Evolutionary conservation across 2,113 vertebrate species (phyloP).

Genomic region (Drymodes brunneopygia): DNA sequence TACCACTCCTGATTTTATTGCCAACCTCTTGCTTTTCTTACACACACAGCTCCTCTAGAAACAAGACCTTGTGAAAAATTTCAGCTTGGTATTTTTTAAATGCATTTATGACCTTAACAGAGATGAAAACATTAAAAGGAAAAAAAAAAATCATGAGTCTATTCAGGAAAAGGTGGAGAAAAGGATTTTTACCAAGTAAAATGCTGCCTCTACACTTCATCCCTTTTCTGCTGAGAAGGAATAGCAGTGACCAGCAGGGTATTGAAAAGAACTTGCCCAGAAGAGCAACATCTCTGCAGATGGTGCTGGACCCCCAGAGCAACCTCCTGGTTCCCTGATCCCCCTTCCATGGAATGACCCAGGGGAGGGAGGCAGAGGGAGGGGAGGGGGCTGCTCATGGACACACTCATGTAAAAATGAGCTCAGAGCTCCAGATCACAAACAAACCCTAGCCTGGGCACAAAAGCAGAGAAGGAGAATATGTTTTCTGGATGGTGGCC

Average conservation of each 20-base stretch:
- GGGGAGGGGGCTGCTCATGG: background rate
- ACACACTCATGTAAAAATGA: accelerated
- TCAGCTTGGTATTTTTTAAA: accelerated
- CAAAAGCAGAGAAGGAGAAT: background rate
- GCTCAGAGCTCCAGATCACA: background rate
- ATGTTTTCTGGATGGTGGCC: background rate
- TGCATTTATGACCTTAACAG: background rate
- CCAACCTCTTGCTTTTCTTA: background rate
- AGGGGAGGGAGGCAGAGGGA: background rate
- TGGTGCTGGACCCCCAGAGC: background rate
- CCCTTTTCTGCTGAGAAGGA: background rate
- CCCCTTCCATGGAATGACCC: accelerated
- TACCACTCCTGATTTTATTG: background rate
- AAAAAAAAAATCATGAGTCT: background rate
- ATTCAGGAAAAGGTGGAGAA: background rate
- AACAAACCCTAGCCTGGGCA: background rate
- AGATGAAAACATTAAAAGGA: background rate
- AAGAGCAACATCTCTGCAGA: background rate
- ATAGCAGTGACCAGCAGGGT: background rate
- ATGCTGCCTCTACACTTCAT: background rate
- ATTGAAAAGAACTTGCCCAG: background rate
- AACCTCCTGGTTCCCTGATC: background rate
- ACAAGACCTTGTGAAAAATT: background rate
- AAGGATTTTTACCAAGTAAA: background rate
- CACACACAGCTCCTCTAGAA: background rate